phyloP scores from a whole-genome alignment of 2,888 invertebrate species.

The Capitulum mitella region DNA sequence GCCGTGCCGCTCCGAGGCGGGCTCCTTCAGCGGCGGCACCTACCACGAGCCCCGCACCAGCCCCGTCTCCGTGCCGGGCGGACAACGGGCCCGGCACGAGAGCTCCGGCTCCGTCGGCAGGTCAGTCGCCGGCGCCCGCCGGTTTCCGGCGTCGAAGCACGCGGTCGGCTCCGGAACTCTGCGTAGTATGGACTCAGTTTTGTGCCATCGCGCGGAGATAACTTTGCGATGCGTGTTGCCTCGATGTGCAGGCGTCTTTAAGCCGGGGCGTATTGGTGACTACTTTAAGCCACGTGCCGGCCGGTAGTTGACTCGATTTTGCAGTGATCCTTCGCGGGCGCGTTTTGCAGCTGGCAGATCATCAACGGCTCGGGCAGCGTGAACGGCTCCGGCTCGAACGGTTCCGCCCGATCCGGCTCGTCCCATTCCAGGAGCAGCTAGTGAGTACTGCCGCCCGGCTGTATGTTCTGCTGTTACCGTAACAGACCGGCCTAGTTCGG shows the following conservation, averaged over 20 bases:
- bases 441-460: slow-evolving; percentile 28
- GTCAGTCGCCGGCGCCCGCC: neutral
- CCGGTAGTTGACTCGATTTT: no score
- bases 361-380: slow-evolving; percentile 60
- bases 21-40: slow-evolving; percentile 18
- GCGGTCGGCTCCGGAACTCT: no score
- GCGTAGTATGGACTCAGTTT: no score
- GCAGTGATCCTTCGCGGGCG: slow-evolving; percentile 11
- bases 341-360: slow-evolving; percentile 60
- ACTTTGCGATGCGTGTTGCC: no score
- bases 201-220: no score
- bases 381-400: slow-evolving; percentile 48
- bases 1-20: slow-evolving; percentile 19
- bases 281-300: no score
- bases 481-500: neutral
- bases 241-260: no score
- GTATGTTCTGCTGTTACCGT: no score
- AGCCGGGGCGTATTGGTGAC: no score
- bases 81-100: slow-evolving; percentile 47
- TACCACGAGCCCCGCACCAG: slow-evolving; percentile 46
- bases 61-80: slow-evolving; percentile 57
- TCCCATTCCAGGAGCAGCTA: neutral
- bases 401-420: neutral
- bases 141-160: no score
- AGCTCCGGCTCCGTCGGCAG: slow-evolving; percentile 17